These are phyloP conservation scores for Drosophila pegasa DNA, from an alignment of 2,888 invertebrate genomes.

Conservation along the genomic window DNA sequence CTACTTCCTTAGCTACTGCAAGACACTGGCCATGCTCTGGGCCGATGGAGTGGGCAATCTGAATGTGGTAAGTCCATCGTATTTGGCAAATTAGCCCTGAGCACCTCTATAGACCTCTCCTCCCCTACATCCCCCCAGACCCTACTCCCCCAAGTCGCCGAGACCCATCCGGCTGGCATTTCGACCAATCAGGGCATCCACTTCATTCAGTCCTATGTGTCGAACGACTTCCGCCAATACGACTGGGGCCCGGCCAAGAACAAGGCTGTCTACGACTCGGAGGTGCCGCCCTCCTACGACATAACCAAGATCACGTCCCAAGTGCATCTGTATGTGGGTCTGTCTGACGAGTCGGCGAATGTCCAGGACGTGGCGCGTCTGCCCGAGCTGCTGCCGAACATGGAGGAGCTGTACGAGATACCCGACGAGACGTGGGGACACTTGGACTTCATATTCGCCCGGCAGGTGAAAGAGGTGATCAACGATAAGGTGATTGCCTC, in stretches of 20 bases:
- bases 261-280: conserved; percentile 53
- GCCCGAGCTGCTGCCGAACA: conserved; percentile 50
- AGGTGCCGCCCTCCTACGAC: conserved; percentile 71
- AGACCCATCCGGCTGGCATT: conserved; percentile 82
- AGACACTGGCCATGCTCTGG: conserved; percentile 69
- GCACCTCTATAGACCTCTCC: background rate
- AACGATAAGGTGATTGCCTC: conserved; percentile 67
- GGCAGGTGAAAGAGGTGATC: conserved; percentile 66
- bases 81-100: too few relatives aligned
- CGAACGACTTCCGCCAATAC: conserved; percentile 70
- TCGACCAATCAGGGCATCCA: conserved; percentile 80
- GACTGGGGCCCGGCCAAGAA: conserved; percentile 73
- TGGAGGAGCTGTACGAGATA: conserved; percentile 64
- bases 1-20: conserved; percentile 59
- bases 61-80: conserved; percentile 70
- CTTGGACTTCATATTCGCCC: conserved; percentile 80
- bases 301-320: conserved; percentile 64
- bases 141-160: conserved; percentile 68
- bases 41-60: conserved; percentile 70
- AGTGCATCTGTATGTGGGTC: conserved; percentile 72
- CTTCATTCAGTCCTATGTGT: conserved; percentile 66
- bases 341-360: conserved; percentile 70
- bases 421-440: conserved; percentile 78
- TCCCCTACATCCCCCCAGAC: conserved; percentile 49
- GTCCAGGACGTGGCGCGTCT: conserved; percentile 62